phyloP scores from a whole-genome alignment of 2,888 invertebrate genomes.

The Steinernema hermaphroditum region DNA sequence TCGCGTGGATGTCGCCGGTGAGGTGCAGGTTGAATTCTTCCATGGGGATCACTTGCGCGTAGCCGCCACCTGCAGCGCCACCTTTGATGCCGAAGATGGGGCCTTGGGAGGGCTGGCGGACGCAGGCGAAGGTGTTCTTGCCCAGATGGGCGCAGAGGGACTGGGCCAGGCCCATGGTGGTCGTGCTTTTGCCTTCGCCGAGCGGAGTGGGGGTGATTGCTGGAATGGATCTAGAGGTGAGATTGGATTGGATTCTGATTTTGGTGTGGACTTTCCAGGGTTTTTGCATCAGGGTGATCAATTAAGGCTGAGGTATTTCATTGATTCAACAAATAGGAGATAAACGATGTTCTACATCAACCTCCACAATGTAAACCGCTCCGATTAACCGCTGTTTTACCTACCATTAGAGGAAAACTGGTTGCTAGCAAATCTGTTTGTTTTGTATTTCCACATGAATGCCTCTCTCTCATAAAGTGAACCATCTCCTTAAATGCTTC shows the following conservation, averaged over 20 bases:
- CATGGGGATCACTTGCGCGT: slow-evolving; percentile 93
- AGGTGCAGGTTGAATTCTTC: slow-evolving; percentile 98
- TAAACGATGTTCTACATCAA: not conserved
- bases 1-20: slow-evolving; percentile 92
- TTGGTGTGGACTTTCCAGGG: not conserved
- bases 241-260: not conserved
- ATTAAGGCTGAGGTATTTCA: not conserved
- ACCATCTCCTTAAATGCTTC: too few species aligned
- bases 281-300: not conserved
- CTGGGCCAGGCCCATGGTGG: slow-evolving; percentile 84
- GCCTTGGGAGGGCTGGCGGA: slow-evolving; percentile 96
- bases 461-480: too few species aligned
- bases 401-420: too few species aligned
- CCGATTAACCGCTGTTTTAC: too few species aligned
- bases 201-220: slow-evolving; percentile 85
- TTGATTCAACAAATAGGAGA: not conserved
- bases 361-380: not conserved
- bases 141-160: slow-evolving; percentile 81
- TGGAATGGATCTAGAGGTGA: not conserved
- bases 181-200: slow-evolving; percentile 98
- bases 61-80: slow-evolving; percentile 97
- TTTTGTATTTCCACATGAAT: too few species aligned
- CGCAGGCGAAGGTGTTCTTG: slow-evolving; percentile 84
- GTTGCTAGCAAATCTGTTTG: too few species aligned
- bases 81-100: slow-evolving; percentile 97